Evolutionary conservation across 1,140 invertebrate genomes (phyloP), one percentile per base, ranked within the genome.

Genomic region (Rhyzopertha dominica): DNA sequence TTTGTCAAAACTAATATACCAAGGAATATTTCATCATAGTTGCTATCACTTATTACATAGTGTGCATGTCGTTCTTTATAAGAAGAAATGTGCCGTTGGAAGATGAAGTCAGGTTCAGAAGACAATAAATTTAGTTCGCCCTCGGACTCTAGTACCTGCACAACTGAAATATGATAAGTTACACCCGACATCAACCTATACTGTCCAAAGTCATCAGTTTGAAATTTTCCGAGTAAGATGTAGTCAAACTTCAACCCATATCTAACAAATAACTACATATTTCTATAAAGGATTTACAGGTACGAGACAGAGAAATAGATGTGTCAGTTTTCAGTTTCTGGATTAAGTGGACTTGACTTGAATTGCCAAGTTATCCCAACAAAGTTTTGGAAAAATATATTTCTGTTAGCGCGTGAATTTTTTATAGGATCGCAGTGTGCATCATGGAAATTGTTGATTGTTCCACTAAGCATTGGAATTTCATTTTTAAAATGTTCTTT

Each of bases 141-240:
- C 38, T 53, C 40, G 5, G 47, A 38, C 29, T 53, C 50, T 5
- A 44, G 34, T 17, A 49, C 30, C 30, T 53, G 46, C 17, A 3
- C 2, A 28, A 39, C 7, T 2, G 32, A 34, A 2, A 53, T 20
- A 25, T 53, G 16, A 30, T 44, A 49, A 22, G 43, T 49, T 22
- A n/a, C 23, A 1, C 50, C 50, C 18, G 36, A 34, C 17, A 49
- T 17, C 2, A 12, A n/a, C 4, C 40, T 18, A 26, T 53, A 53
- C 12, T 17, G 17, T 0, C 50, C 50, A 36, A 53, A 23, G 12
- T 28, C 14, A 26, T 53, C 47, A 20, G 39, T 49, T 41, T 53
- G 50, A 32, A 43, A 40, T 41, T 47, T 49, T 14, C 43, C 43
- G 22, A 28, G 30, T 4, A 49, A 29, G 2, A 48, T 29, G 22